Base-by-base conservation (phyloP, 2,888 invertebrate genomes). In the Melanargia galathea region DNA sequence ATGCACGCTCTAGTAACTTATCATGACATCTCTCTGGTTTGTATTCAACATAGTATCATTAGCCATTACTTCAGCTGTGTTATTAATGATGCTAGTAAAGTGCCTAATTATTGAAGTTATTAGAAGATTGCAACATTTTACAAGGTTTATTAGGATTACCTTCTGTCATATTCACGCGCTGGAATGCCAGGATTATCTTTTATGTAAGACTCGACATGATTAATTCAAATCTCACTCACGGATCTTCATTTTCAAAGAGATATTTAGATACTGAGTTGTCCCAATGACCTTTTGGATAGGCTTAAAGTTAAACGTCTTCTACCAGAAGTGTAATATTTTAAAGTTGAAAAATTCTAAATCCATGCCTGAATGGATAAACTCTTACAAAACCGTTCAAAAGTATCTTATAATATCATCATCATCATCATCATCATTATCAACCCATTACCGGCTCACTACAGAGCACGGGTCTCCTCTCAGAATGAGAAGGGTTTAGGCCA, bases 21-120 rank as follows among this genome's bases (percentile, higher is more conserved):
- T 5, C 8, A 18, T 43, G 2, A 8, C 18, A 43, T 16, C 40
- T 40, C 40, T 16, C 1, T 40, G 40, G 16, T 7, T 16, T 40
- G 16, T 43, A 18, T 57, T 66, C 46, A 62, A 64, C 57, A 66
- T 64, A 0, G 52, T 60, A 61, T 55, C 40, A 59, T 64, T 62
- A 62, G 43, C 58, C 24, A 16, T 59, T 24, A 49, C 49, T 38
- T 40, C 38, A 51, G 40, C 54, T 26, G 22, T 54, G 35, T 22
- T 63, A 63, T 63, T 63, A 52, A 65, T 65, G 40, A 48, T 62
- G 8, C 13, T 18, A 33, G 26, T 60, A 35, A 49, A 33, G 30
- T 43, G 40, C 24, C 49, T 46, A 26, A 46, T 55, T 38, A 11
- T 48, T 7, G 11, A 43, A 26, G 46, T 49, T 48, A 48, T 48